phyloP scores from a whole-genome alignment of 1,140 invertebrate species.

The Harpegnathos saltator region DNA sequence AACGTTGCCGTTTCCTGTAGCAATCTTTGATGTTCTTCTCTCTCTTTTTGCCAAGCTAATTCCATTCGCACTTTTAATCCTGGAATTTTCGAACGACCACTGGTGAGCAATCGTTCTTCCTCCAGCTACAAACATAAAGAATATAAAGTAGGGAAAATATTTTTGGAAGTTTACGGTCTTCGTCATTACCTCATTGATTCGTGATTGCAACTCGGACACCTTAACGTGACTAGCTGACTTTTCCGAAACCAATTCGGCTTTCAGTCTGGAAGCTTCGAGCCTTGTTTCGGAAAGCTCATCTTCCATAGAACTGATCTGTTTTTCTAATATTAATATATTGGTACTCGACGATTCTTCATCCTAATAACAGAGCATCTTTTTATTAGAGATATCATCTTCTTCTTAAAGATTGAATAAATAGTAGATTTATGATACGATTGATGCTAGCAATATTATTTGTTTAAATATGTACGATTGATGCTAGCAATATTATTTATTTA shows the following conservation, averaged over 20 bases:
- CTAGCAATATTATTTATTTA: too few species aligned
- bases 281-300: conserved; percentile 95
- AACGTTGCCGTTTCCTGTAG: conserved; percentile 96
- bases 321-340: conserved; percentile 90
- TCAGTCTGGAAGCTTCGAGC: conserved; percentile 93
- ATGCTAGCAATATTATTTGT: too few species aligned
- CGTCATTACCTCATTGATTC: conserved; percentile 93
- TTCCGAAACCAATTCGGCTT: conserved; percentile 96
- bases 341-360: conserved; percentile 84
- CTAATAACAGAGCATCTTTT: conserved; percentile 73
- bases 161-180: conserved; percentile 21
- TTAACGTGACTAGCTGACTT: conserved; percentile 95
- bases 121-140: conserved; percentile 88
- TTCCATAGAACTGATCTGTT: conserved; percentile 94
- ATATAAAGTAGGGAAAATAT: background rate
- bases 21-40: conserved; percentile 95
- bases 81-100: conserved; percentile 93
- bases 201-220: conserved; percentile 95
- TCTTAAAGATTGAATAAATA: too few species aligned
- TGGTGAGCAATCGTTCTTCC: conserved; percentile 92
- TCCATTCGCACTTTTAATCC: conserved; percentile 96
- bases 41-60: conserved; percentile 97
- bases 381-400: background rate
- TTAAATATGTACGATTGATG: too few species aligned
- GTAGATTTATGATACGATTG: background rate